phyloP scores from a whole-genome alignment of 2,888 invertebrate species.

The Pheosia tremula region DNA sequence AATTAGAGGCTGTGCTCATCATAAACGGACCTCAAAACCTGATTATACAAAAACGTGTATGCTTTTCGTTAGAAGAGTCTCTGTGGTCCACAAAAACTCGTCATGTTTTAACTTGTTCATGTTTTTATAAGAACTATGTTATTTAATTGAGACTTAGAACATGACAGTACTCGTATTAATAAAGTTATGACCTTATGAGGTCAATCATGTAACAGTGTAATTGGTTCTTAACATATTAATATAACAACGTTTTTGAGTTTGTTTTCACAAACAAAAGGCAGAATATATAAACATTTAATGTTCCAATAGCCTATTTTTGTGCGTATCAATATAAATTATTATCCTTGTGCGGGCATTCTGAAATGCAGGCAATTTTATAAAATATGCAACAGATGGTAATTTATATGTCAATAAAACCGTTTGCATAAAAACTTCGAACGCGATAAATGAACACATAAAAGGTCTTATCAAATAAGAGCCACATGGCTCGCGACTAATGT shows the following conservation, averaged over 20 bases:
- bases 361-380: background rate
- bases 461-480: background rate
- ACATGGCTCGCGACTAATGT: background rate
- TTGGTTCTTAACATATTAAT: no score
- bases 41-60: constrained; percentile 16
- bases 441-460: constrained; percentile 1
- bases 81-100: constrained; percentile 13
- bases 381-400: background rate
- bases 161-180: no score
- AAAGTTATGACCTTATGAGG: no score
- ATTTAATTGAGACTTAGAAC: no score
- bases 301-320: no score
- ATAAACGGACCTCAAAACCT: constrained; percentile 23
- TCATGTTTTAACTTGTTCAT: background rate
- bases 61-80: constrained; percentile 12
- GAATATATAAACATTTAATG: no score
- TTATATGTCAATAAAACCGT: background rate
- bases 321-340: background rate
- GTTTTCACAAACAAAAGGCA: no score
- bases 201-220: no score
- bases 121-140: no score
- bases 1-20: constrained; percentile 19
- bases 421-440: background rate
- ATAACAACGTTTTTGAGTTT: no score
- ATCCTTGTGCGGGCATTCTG: background rate